Percentiles rank a stretch among this genome's conserved stretches.
Conservation (phyloP, 2,888 invertebrate species). For the Drosophila mercatorum region DNA sequence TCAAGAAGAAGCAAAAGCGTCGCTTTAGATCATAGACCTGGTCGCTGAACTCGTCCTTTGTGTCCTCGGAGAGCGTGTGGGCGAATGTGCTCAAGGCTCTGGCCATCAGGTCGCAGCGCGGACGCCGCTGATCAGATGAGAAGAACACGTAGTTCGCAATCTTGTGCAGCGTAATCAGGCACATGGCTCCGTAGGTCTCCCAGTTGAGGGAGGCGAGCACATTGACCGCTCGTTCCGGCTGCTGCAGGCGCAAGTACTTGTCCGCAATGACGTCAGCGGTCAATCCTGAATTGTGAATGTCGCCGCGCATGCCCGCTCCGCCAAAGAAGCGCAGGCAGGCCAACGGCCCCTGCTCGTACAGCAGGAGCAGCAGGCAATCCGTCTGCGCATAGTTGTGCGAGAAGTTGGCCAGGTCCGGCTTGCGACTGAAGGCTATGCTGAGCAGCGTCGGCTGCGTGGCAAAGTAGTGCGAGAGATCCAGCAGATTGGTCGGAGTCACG, state of each 20-base stretch:
- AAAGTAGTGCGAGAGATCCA: slow-evolving; percentile 87
- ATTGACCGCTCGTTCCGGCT: slow-evolving; percentile 89
- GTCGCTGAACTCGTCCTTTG: slow-evolving; percentile 90
- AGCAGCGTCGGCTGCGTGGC: slow-evolving; percentile 86
- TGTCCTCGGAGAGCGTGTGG: slow-evolving; percentile 88
- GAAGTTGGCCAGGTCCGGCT: slow-evolving; percentile 84
- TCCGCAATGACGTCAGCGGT: slow-evolving; percentile 87
- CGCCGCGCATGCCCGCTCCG: slow-evolving; percentile 85
- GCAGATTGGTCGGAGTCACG: slow-evolving; percentile 86
- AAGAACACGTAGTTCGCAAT: slow-evolving; percentile 88
- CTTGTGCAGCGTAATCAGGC: slow-evolving; percentile 90
- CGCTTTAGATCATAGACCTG: slow-evolving; percentile 93
- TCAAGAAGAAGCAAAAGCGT: slow-evolving; percentile 93
- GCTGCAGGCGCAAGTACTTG: slow-evolving; percentile 88
- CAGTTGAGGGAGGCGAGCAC: slow-evolving; percentile 90
- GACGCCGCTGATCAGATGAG: slow-evolving; percentile 78
- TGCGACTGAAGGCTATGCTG: slow-evolving; percentile 87
- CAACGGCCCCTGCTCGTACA: slow-evolving; percentile 88
- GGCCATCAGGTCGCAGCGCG: slow-evolving; percentile 87
- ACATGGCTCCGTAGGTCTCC: slow-evolving; percentile 90
- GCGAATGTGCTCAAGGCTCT: slow-evolving; percentile 93
- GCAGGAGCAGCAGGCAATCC: slow-evolving; percentile 86
- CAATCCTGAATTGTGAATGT: slow-evolving; percentile 85
- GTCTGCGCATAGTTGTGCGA: slow-evolving; percentile 84
- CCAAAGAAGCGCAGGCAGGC: slow-evolving; percentile 86